phyloP scores from a whole-genome alignment of 2,888 invertebrate species.

The Tinea trinotella region DNA sequence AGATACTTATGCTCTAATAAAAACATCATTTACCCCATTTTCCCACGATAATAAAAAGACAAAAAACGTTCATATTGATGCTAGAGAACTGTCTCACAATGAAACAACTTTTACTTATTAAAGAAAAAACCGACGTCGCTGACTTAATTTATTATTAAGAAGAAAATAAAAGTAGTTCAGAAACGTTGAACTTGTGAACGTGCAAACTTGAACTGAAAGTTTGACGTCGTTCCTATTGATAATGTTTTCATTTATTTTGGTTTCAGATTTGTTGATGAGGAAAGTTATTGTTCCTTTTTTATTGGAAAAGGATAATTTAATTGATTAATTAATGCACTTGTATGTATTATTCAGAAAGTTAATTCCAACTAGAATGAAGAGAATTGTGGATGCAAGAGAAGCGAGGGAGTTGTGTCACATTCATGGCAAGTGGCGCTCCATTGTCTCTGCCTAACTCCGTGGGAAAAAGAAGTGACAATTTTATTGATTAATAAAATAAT shows the following conservation, averaged over 20 bases:
- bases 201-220: not conserved
- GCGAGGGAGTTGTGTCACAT: too few relatives aligned
- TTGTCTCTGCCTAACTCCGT: too few relatives aligned
- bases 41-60: slow-evolving; percentile 14
- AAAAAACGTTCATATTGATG: slow-evolving; percentile 5
- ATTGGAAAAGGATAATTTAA: too few relatives aligned
- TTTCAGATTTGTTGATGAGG: not conserved
- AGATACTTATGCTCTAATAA: slow-evolving; percentile 14
- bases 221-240: not conserved
- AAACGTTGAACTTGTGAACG: not conserved
- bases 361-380: too few relatives aligned
- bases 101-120: slow-evolving; percentile 7
- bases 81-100: slow-evolving; percentile 8
- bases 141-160: slow-evolving; percentile 12
- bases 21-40: slow-evolving; percentile 13
- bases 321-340: too few relatives aligned
- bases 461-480: too few relatives aligned
- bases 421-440: too few relatives aligned
- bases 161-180: slow-evolving; percentile 12
- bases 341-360: too few relatives aligned
- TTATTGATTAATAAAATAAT: too few relatives aligned
- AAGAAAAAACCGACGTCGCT: slow-evolving; percentile 5
- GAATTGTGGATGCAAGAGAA: too few relatives aligned
- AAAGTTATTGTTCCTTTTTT: not conserved
- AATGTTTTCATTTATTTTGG: not conserved